Evolutionary conservation across 2,113 vertebrate species (phyloP), one percentile per base, ranked within the genome.

Genomic region (Leucosticte australis): DNA sequence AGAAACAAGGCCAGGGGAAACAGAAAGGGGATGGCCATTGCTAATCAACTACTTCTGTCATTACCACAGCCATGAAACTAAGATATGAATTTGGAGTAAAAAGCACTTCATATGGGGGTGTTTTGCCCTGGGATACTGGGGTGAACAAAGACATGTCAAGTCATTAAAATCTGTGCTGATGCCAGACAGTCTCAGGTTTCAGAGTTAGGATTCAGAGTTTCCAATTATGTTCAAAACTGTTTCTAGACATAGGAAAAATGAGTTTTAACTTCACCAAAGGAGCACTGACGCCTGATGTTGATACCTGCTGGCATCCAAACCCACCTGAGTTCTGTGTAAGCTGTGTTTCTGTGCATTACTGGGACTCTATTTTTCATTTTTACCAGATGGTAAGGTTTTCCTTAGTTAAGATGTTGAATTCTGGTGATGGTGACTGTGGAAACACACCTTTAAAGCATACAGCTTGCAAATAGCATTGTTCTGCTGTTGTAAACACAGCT

Each of bases 61-160:
- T 68, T 93, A 76, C 46, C 46, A 59, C 24, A 92, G 68, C 31
- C 76, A 42, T 49, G 71, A 92, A 92, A 86, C 63, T 56, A 74
- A 75, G 56, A 92, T 75, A 86, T 14, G 27, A 86, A 78, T 86
- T 78, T 86, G 71, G 79, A 92, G 39, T 44, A 44, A 92, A 59
- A 90, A 88, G 24, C 75, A n/a, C 46, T n/a, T 95, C 77, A 73
- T 68, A 64, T 68, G 64, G 26, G 41, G 57, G 26, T 82, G 56
- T 64, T 95, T 95, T 92, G 84, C 91, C 74, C 50, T 76, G 81
- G 62, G 84, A 89, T 71, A 91, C 41, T 92, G 84, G 78, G 92
- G 82, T 91, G 81, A 92, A 89, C 87, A 92, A 83, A 95, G 90
- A 90, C 24, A 93, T 93, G 80, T 96, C 60, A 91, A 93, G 67